phyloP scores from a whole-genome alignment of 2,888 invertebrate species.

The Nymphalis polychloros region DNA sequence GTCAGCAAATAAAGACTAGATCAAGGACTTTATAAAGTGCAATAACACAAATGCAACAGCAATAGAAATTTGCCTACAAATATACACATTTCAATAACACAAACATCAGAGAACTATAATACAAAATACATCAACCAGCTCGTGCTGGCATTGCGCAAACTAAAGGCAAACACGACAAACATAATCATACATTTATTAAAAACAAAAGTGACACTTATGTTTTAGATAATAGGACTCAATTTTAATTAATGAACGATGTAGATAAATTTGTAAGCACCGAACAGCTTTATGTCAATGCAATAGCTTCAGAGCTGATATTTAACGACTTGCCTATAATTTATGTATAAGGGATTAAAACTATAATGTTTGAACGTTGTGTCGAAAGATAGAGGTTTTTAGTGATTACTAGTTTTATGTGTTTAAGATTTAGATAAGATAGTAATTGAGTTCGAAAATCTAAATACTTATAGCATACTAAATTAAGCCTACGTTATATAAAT shows the following conservation, averaged over 20 bases:
- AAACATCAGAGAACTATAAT: constrained; percentile 27
- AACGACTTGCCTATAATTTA: constrained; percentile 71
- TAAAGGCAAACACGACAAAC: constrained; percentile 49
- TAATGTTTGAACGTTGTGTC: constrained; percentile 58
- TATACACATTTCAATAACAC: constrained; percentile 36
- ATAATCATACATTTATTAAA: constrained; percentile 34
- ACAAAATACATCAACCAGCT: constrained; percentile 44
- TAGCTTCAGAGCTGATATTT: constrained; percentile 73
- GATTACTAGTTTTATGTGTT: constrained; percentile 46
- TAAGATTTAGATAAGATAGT: constrained; percentile 38
- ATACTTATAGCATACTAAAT: constrained; percentile 4
- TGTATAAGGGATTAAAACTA: constrained; percentile 71
- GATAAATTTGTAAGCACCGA: constrained; percentile 55
- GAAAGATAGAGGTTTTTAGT: constrained; percentile 56
- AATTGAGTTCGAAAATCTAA: constrained; percentile 24
- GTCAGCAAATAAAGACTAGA: constrained; percentile 26
- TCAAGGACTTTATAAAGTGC: constrained; percentile 22
- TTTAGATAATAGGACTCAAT: constrained; percentile 43
- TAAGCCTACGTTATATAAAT: constrained; percentile 5
- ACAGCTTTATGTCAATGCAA: constrained; percentile 71
- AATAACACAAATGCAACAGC: constrained; percentile 6
- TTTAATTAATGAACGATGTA: constrained; percentile 37
- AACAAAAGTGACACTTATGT: constrained; percentile 46
- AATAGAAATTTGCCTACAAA: constrained; percentile 18
- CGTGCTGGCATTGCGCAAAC: constrained; percentile 65